Percentiles rank a stretch among this genome's conserved stretches.
These are phyloP conservation scores for Drosophila nr. perissopoda DNA, from an alignment of 2,888 invertebrate species.

Conservation along the genomic window DNA sequence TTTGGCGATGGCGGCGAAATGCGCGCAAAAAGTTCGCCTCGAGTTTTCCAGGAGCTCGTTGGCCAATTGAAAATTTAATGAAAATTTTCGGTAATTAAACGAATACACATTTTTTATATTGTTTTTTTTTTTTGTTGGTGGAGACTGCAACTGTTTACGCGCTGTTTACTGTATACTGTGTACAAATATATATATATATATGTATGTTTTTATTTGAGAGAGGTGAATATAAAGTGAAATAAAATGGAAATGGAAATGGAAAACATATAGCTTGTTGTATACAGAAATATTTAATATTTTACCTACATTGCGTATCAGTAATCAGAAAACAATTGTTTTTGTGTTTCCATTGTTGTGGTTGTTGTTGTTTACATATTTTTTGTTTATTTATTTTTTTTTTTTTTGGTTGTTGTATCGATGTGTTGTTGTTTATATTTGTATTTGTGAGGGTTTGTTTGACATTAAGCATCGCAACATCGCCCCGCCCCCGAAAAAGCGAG, in stretches of 20 bases:
- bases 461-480: slow-evolving; percentile 36
- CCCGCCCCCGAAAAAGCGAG: slow-evolving; percentile 36
- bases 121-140: not conserved
- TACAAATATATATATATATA: slow-evolving; percentile 6
- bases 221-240: slow-evolving; percentile 34
- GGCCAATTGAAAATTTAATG: slow-evolving; percentile 33
- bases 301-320: slow-evolving; percentile 67
- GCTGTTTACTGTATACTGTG: slow-evolving; percentile 13
- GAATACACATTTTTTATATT: slow-evolving; percentile 4
- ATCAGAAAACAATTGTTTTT: slow-evolving; percentile 38
- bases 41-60: not conserved
- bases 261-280: slow-evolving; percentile 44
- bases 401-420: not conserved
- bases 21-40: slow-evolving; percentile 65
- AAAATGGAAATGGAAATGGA: slow-evolving; percentile 11
- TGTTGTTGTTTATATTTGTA: slow-evolving; percentile 22
- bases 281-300: slow-evolving; percentile 59
- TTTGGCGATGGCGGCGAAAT: slow-evolving; percentile 37
- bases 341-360: slow-evolving; percentile 50
- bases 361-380: slow-evolving; percentile 36
- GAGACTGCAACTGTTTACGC: slow-evolving; percentile 60
- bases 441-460: slow-evolving; percentile 31
- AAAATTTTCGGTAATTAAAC: slow-evolving; percentile 19
- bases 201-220: slow-evolving; percentile 5
- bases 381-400: slow-evolving; percentile 13